These are phyloP conservation scores for Syritta pipiens DNA, from an alignment of 2,888 invertebrate species.

Conservation along the genomic window DNA sequence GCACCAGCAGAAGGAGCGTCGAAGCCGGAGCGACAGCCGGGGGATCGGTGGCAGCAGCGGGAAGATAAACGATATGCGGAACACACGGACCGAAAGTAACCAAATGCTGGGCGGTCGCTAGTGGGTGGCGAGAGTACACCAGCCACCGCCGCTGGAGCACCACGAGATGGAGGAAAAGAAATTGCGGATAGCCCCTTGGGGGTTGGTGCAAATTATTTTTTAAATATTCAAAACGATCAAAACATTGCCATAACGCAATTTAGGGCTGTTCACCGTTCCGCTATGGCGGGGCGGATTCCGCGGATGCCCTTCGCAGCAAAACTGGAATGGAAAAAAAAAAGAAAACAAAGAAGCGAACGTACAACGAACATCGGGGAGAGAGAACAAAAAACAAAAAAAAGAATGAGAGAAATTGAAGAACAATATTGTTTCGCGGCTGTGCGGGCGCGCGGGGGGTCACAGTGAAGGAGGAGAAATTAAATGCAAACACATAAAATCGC, in stretches of 20 bases:
- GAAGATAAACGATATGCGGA: conserved; percentile 63
- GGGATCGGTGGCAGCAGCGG: neutral
- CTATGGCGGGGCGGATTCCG: conserved; percentile 14
- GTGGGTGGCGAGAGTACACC: neutral
- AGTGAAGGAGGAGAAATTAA: conserved; percentile 61
- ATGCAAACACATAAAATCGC: conserved; percentile 68
- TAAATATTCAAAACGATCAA: conserved; percentile 72
- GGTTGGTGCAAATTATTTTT: conserved; percentile 71
- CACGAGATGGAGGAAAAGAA: conserved; percentile 54
- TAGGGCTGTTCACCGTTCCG: conserved; percentile 66
- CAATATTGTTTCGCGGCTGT: conserved; percentile 59
- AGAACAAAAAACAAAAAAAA: conserved; percentile 8
- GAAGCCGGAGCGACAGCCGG: neutral
- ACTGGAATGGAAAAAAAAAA: neutral
- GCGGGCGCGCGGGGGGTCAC: neutral
- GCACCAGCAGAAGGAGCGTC: conserved; percentile 5
- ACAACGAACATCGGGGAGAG: too few relatives aligned
- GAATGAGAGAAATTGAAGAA: conserved; percentile 30
- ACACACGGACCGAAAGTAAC: conserved; percentile 62
- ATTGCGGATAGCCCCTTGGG: conserved; percentile 67
- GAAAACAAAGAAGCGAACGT: neutral
- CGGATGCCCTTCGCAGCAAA: neutral
- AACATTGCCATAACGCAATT: conserved; percentile 70
- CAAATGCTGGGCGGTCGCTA: conserved; percentile 50
- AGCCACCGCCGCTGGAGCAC: conserved; percentile 5